These are phyloP conservation scores for Labeo rohita DNA, from an alignment of 2,113 vertebrate species.

Conservation along the genomic window DNA sequence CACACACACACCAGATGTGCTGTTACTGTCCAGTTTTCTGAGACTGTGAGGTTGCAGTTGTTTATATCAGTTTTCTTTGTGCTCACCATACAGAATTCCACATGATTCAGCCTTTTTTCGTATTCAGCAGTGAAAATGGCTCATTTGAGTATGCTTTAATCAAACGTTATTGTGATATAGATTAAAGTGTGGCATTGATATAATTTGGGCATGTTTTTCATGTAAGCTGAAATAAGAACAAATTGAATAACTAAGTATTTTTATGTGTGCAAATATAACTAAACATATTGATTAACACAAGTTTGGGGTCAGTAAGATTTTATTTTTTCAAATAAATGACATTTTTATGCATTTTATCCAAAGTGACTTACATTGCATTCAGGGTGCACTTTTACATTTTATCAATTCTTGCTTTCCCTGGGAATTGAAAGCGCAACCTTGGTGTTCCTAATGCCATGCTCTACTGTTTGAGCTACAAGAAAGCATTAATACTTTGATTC, in stretches of 20 bases:
- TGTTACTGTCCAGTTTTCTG: conserved; percentile 38
- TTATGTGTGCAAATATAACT: not conserved
- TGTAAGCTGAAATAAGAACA: not conserved
- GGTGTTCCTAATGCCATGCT: not conserved
- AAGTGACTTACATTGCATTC: not conserved
- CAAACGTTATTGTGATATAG: not conserved
- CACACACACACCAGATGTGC: conserved; percentile 53
- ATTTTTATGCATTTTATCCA: not conserved
- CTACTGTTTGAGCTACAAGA: not conserved
- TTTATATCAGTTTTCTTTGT: not conserved
- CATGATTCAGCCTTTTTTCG: not conserved
- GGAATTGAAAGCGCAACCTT: not conserved
- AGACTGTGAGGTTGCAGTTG: conserved; percentile 27
- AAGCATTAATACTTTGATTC: no score
- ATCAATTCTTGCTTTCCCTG: not conserved
- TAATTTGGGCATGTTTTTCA: not conserved
- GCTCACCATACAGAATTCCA: not conserved
- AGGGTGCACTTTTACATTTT: not conserved
- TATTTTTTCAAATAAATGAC: not conserved
- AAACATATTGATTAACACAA: not conserved
- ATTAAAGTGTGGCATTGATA: not conserved
- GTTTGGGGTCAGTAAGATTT: not conserved
- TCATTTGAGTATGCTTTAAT: not conserved
- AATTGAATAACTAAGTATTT: not conserved
- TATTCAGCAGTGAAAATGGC: not conserved